Base-by-base conservation (phyloP, 2,797 vertebrate species). In the Sebastes minor region DNA sequence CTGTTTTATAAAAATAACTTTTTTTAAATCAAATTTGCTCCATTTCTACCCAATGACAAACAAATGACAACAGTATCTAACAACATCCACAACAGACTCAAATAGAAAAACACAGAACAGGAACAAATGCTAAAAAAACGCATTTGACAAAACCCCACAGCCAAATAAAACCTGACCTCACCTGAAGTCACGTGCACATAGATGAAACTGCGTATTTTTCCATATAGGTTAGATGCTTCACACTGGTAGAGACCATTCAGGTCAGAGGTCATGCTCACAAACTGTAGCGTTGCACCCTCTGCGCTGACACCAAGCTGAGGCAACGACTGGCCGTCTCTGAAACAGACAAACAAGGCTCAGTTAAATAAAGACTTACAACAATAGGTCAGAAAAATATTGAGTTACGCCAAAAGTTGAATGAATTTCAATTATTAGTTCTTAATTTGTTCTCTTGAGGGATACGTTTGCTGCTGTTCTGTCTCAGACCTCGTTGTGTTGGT, bases 161-260 rank as follows among this genome's bases (percentile, higher is more conserved):
- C 2, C 8, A 65, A 8, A 20, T 28, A 0, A n/a, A 74, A 23
- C 38, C 4, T 6, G 42, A 35, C 35, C 80, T 86, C 38, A 92
- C 86, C 82, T 83, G 63, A 2, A 23, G 3, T 0, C 2, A 78
- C 4, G 16, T 83, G 8, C 14, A 90, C 13, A 60, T 71, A 88
- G 8, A 94, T 23, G 23, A 32, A 7, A 3, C 20, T 38, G 1
- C 0, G 1, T 25, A 23, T 59, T 3, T 0, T 66, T 28, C 93
- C 94, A 18, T 88, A 59, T 2, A 0, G 0, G 56, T 94, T 95
- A 0, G 46, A 60, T 12, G 89, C 91, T 16, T 89, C 62, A 82
- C 94, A 95, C 33, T 59, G 20, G 64, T 93, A 94, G 12, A 90
- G 20, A 11, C 89, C 92, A 10, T 56, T 86, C n/a, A 92, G 23